These are phyloP conservation scores for Branchinecta lynchi DNA, from an alignment of 1,140 invertebrate species.

Conservation along the genomic window DNA sequence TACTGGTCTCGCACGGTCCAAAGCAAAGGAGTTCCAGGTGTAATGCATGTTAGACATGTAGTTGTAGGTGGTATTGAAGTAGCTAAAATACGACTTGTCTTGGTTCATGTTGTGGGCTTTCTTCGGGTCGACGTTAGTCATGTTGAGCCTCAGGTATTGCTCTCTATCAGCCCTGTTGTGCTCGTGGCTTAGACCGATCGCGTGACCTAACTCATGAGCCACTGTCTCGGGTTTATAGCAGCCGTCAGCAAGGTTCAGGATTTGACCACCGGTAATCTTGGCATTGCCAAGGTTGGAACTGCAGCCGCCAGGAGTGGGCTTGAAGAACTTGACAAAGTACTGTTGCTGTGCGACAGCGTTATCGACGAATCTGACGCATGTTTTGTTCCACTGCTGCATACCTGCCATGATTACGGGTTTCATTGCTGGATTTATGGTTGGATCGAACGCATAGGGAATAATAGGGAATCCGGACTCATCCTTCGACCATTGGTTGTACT, in stretches of 20 bases:
- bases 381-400: constrained; percentile 26
- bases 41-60: not conserved
- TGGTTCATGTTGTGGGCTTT: not conserved
- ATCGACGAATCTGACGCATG: constrained; percentile 32
- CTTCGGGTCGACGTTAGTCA: not conserved
- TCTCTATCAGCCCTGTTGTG: constrained; percentile 27
- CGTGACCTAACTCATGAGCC: constrained; percentile 33
- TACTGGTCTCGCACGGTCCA: not conserved
- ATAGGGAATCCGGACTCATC: not conserved
- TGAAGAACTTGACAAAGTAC: not conserved
- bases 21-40: not conserved
- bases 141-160: constrained; percentile 18
- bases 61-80: not conserved
- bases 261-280: not conserved
- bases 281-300: not conserved
- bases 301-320: not conserved
- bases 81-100: not conserved
- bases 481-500: not conserved
- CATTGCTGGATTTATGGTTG: not conserved
- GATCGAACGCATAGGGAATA: not conserved
- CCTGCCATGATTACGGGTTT: constrained; percentile 27
- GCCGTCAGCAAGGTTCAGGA: not conserved
- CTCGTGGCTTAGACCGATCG: constrained; percentile 30
- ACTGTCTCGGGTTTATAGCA: constrained; percentile 20
- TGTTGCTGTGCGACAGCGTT: constrained; percentile 20